Evolutionary conservation across 2,888 invertebrate species (phyloP).

Genomic region (Serrognathus titanus): DNA sequence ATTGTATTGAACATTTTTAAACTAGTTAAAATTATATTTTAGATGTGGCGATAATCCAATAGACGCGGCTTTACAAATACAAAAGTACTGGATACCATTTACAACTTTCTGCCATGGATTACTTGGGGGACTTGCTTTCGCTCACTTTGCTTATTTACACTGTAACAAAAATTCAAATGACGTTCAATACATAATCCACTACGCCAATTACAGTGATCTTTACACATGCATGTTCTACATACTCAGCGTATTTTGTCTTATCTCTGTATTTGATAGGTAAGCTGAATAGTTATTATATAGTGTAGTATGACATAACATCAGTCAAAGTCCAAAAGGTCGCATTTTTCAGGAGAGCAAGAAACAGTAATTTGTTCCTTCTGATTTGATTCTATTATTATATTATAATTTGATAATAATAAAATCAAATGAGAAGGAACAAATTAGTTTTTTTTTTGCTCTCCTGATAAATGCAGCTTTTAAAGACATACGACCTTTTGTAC

Average conservation of each 20-base stretch:
- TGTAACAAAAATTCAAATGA: slow-evolving; percentile 49
- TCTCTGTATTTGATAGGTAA: slow-evolving; percentile 61
- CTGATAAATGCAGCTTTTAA: no score
- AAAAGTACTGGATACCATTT: slow-evolving; percentile 54
- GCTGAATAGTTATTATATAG: background rate
- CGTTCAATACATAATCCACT: slow-evolving; percentile 39
- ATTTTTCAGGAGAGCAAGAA: no score
- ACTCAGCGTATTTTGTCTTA: slow-evolving; percentile 56
- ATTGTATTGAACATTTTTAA: no score
- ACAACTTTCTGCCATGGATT: slow-evolving; percentile 59
- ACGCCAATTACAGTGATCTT: slow-evolving; percentile 44
- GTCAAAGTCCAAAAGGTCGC: no score
- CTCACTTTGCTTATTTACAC: slow-evolving; percentile 58
- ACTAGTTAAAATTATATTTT: slow-evolving; percentile 6
- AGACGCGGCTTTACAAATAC: slow-evolving; percentile 54
- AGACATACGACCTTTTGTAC: no score
- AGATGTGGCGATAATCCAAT: slow-evolving; percentile 42
- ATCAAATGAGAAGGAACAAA: no score
- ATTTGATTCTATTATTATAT: no score
- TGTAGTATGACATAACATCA: no score
- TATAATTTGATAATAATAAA: no score
- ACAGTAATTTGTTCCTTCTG: no score
- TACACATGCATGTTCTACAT: slow-evolving; percentile 54
- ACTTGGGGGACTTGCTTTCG: slow-evolving; percentile 57
- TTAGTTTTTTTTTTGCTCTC: no score